phyloP scores from a whole-genome alignment of 2,797 vertebrate species.

The Enteromius paludinosus region DNA sequence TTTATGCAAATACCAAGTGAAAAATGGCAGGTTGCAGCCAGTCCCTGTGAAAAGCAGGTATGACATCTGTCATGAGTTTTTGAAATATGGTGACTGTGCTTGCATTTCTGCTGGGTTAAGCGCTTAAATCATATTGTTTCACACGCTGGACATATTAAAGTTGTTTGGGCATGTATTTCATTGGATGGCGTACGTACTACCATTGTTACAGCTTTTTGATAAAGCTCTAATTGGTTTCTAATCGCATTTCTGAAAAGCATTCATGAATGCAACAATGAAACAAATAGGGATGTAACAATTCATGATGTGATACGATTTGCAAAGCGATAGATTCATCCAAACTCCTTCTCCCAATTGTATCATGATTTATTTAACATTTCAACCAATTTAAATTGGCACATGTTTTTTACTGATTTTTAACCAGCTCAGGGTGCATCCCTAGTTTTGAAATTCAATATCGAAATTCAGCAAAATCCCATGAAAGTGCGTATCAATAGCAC shows the following conservation, averaged over 20 bases:
- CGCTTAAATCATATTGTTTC: not conserved
- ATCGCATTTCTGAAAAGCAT: not conserved
- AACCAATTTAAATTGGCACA: not conserved
- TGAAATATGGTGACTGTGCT: not conserved
- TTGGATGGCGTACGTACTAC: not conserved
- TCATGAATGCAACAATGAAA: not conserved
- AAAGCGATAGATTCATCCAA: not conserved
- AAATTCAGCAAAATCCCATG: not conserved
- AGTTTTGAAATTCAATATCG: not conserved
- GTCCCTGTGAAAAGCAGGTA: not conserved
- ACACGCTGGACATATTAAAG: not conserved
- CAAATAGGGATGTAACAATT: not conserved
- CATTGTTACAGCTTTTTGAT: not conserved
- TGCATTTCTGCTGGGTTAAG: not conserved
- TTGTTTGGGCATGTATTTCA: not conserved
- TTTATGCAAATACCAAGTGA: not conserved
- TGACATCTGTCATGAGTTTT: not conserved
- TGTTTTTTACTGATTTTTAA: not conserved
- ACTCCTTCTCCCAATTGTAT: not conserved
- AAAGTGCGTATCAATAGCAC: too few relatives aligned
- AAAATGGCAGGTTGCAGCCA: not conserved
- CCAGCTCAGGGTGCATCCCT: not conserved
- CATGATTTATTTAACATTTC: not conserved
- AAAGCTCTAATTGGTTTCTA: not conserved
- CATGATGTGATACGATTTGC: not conserved